These are phyloP conservation scores for Catalaphyllia jardinei DNA, from an alignment of 64 coral and sea anemone genomes.

Conservation along the genomic window DNA sequence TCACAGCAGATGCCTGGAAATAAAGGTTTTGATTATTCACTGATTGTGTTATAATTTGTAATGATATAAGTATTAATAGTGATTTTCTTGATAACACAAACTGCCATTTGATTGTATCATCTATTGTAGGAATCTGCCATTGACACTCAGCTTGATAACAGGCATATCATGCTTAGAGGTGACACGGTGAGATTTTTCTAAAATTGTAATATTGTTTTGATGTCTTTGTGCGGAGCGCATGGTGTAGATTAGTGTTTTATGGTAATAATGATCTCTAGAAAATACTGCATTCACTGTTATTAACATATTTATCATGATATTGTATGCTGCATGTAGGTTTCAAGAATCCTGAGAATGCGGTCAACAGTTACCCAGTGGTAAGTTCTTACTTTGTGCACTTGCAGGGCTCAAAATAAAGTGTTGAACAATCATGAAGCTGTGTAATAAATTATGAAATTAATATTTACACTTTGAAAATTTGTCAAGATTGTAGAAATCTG, in stretches of 20 bases:
- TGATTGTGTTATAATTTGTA: no score
- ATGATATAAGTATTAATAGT: no score
- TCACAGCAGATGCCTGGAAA: no score
- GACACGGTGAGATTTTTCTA: conserved; percentile 68
- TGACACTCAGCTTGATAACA: conserved; percentile 93
- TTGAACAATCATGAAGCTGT: no score
- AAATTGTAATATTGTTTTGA: neutral
- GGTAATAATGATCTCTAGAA: no score
- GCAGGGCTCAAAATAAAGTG: neutral
- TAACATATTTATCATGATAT: neutral
- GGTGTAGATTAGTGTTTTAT: no score
- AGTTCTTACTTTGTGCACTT: neutral
- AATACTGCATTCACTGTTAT: neutral
- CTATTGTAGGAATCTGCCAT: conserved; percentile 83
- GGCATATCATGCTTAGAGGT: conserved; percentile 96
- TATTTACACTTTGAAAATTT: no score
- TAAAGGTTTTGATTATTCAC: no score
- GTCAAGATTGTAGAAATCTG: neutral
- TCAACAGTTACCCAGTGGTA: conserved; percentile 89
- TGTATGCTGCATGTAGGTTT: conserved; percentile 54
- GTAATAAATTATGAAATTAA: no score
- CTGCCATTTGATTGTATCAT: neutral
- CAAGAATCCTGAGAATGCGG: conserved; percentile 82
- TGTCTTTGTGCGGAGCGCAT: neutral
- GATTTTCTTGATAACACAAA: no score